A percentile compares a stretch with the other conserved stretches of the same genome.
These are phyloP conservation scores for Symphodus melops DNA, from an alignment of 2,113 vertebrate species.

Conservation along the genomic window DNA sequence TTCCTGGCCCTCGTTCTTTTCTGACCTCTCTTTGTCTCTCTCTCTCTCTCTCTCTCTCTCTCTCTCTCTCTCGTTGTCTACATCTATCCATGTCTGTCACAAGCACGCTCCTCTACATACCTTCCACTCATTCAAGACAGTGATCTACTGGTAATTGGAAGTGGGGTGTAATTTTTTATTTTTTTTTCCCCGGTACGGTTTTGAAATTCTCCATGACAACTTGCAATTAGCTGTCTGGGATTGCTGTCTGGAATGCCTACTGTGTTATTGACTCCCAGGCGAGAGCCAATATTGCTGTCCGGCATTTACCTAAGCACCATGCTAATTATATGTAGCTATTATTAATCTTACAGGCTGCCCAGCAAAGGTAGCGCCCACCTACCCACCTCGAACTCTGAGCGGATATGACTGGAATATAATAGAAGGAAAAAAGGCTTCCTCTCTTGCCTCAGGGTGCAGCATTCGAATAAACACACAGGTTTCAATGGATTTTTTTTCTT, in stretches of 20 bases:
- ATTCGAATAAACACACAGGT: neutral
- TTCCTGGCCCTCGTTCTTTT: neutral
- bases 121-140: slow-evolving; percentile 47
- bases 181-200: slow-evolving; percentile 17
- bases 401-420: neutral
- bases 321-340: slow-evolving; percentile 75
- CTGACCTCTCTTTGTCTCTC: neutral
- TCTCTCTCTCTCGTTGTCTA: slow-evolving; percentile 39
- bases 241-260: slow-evolving; percentile 62
- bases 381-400: neutral
- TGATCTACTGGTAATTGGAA: slow-evolving; percentile 77
- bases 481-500: slow-evolving; percentile 5
- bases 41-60: slow-evolving; percentile 19
- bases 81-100: slow-evolving; percentile 51
- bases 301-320: slow-evolving; percentile 52
- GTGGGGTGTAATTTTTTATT: slow-evolving; percentile 53
- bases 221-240: slow-evolving; percentile 76
- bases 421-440: neutral
- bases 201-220: slow-evolving; percentile 77
- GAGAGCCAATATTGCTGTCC: slow-evolving; percentile 46
- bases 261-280: slow-evolving; percentile 73
- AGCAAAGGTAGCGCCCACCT: slow-evolving; percentile 14
- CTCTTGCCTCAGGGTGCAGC: neutral
- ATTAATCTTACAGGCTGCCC: slow-evolving; percentile 54
- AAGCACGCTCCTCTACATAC: slow-evolving; percentile 22